phyloP scores from a whole-genome alignment of 2,888 invertebrate genomes.

The Atethmia centrago region DNA sequence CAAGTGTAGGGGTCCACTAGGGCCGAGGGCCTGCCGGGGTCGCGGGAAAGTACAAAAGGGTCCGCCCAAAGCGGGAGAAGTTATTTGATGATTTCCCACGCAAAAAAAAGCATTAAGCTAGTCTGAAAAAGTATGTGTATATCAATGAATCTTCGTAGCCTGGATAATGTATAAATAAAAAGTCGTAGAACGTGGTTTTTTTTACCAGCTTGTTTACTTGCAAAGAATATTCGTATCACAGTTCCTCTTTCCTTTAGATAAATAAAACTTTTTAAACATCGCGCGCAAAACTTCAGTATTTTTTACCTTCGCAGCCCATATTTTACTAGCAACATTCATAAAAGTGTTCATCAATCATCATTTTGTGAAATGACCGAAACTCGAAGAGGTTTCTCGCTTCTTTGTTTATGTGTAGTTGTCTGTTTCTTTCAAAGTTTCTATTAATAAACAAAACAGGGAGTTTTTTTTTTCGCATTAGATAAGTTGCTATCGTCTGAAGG shows the following conservation, averaged over 20 bases:
- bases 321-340: constrained; percentile 33
- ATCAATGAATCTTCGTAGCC: not conserved
- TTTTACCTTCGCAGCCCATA: constrained; percentile 28
- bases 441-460: not conserved
- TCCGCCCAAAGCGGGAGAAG: too few species aligned
- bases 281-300: constrained; percentile 12
- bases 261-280: not conserved
- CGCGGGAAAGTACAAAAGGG: too few species aligned
- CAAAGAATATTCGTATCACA: not conserved
- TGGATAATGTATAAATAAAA: not conserved
- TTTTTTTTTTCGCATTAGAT: not conserved
- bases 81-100: too few species aligned
- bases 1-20: too few species aligned
- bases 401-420: constrained; percentile 33
- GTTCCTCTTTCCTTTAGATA: not conserved
- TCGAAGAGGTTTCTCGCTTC: constrained; percentile 15
- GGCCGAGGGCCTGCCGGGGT: too few species aligned
- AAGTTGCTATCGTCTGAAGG: not conserved
- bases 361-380: constrained; percentile 32
- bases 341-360: constrained; percentile 51
- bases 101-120: not conserved
- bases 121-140: not conserved
- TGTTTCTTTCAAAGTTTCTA: constrained; percentile 17
- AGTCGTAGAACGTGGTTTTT: not conserved
- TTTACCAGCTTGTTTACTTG: not conserved